Base-by-base conservation (phyloP, 2,888 invertebrate genomes). In the Drosophila stalkeri region DNA sequence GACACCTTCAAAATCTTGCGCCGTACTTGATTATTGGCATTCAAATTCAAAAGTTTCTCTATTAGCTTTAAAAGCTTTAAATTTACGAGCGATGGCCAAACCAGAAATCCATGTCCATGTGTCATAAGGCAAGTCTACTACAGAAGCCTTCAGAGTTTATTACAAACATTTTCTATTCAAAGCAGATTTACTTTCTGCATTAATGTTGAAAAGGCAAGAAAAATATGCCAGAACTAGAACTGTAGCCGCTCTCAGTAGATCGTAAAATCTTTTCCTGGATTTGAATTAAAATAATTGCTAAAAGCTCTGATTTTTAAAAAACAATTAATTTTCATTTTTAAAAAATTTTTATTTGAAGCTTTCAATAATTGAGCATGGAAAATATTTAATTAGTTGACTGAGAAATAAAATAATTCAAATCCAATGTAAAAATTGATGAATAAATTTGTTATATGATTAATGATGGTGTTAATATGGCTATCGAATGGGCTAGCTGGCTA, bases 1-100 rank as follows among this genome's bases (percentile, higher is more conserved):
- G 86, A 91, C 60, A 79, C 76, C 23, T 89, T 67, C 55, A 81
- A 81, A 63, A 63, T 91, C 35, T 44, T 91, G 18, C 76, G 81
- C 12, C 70, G 67, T 2, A 18, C 14, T 1, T 83, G 72, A 68
- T n/a, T 55, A 14, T 33, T 41, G 27, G n/a, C 2, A 20, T 9
- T 37, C 5, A 5, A 35, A 16, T n/a, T 16, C 2, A 4, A 11
- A 39, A 31, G 33, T 6, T 20, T 20, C 31, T 6, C 20, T 64
- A 33, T 18, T 49, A 3, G 7, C 18, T n/a, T 44, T 20, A 12
- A 12, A 43, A n/a, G 35, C 14, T n/a, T n/a, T n/a, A n/a, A n/a
- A 16, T 14, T n/a, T 27, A 39, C 7, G 7, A 55, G 12, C 7
- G 27, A 12, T 23, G n/a, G 12, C 3, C 16, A 3, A n/a, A n/a